Evolutionary conservation across 2,888 invertebrate genomes (phyloP).

Genomic region (Catocala nupta): DNA sequence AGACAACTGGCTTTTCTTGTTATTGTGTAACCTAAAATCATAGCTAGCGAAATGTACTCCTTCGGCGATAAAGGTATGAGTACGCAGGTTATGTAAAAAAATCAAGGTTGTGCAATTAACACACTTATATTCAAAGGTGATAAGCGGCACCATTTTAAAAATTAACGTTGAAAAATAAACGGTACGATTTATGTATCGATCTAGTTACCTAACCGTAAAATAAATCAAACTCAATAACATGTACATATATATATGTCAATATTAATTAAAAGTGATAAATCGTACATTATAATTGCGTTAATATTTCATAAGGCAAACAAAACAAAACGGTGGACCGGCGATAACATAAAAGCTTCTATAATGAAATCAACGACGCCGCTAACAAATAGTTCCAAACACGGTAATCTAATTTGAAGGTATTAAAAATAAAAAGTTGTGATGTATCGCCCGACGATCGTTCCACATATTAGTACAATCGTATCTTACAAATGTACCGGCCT

Average conservation of each 20-base stretch:
- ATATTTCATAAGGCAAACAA: constrained; percentile 50
- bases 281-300: constrained; percentile 50
- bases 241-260: constrained; percentile 26
- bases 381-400: constrained; percentile 72
- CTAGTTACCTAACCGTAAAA: constrained; percentile 18
- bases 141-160: constrained; percentile 1
- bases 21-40: too few relatives aligned
- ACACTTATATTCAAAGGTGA: too few relatives aligned
- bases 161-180: too few relatives aligned
- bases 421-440: constrained; percentile 58
- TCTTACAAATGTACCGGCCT: constrained; percentile 62
- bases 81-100: too few relatives aligned
- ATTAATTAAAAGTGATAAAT: constrained; percentile 55
- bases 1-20: too few relatives aligned
- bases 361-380: constrained; percentile 74
- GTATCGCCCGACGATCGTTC: constrained; percentile 56
- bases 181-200: constrained; percentile 13
- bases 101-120: too few relatives aligned
- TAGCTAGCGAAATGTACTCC: too few relatives aligned
- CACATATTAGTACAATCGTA: constrained; percentile 47
- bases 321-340: constrained; percentile 51
- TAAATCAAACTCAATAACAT: constrained; percentile 34
- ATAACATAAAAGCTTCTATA: constrained; percentile 67
- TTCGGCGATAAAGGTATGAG: too few relatives aligned
- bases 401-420: constrained; percentile 73